Evolutionary conservation across 1,140 invertebrate genomes (phyloP), one percentile per base, ranked within the genome.

Genomic region (Drosophila biarmipes): DNA sequence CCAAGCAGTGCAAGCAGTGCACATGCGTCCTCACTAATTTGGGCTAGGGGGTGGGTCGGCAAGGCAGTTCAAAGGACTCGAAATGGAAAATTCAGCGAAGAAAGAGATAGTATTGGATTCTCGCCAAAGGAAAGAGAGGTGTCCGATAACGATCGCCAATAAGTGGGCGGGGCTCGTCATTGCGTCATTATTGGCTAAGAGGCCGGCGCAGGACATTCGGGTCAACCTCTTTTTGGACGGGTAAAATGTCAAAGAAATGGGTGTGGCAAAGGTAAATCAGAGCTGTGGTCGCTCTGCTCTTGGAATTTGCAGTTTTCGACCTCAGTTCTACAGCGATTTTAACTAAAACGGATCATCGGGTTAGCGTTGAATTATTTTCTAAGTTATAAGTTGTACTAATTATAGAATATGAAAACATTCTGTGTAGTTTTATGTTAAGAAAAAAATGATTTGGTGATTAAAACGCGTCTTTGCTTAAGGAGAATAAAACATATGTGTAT

Each of bases 1-100:
- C 3, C 19, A 85, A 85, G 80, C 80, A 85, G 80, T 80, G 19
- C 27, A 52, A 71, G 79, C 79, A 82, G 79, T 73, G 12, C 51
- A 15, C 29, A 43, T 79, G 77, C 77, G 80, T 85, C 81, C 81
- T 85, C 66, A 63, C 77, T 77, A 66, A 21, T 31, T 27, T 31
- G 11, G 8, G 3, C 2, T 12, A 34, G 37, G 55, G 37, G 45
- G 29, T 43, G 48, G 56, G 55, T 19, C 11, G 34, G 29, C 24
- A 2, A 40, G 49, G 66, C 21, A 21, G 63, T 40, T 2, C 24
- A 29, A 29, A 35, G 66, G 37, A 48, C 12, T 12, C 8, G 2
- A 35, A 52, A 21, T 29, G 15, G 15, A 12, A 34, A 31, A 51
- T 31, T 49, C 19, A 0, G 15, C 40, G 37, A 45, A 14, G 29